These are phyloP conservation scores for Tenebrio molitor DNA, from an alignment of 1,140 invertebrate species.

Conservation along the genomic window DNA sequence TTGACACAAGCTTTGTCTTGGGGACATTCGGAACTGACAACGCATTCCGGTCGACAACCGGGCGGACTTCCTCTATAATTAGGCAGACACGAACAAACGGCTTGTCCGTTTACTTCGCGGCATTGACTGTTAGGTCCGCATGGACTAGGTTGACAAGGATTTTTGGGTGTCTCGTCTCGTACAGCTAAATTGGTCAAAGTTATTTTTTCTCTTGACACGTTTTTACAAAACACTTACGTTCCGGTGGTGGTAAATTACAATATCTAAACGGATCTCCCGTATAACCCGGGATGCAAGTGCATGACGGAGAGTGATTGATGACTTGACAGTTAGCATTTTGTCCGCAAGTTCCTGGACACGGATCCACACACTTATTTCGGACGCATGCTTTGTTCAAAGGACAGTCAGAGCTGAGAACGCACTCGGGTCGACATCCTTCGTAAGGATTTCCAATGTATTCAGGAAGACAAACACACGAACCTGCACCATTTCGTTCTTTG, in stretches of 20 bases:
- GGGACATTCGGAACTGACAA: conserved; percentile 82
- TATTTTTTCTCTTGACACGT: background rate
- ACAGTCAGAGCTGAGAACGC: conserved; percentile 78
- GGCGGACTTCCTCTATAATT: conserved; percentile 83
- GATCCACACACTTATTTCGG: conserved; percentile 78
- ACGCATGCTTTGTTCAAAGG: conserved; percentile 76
- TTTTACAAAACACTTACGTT: conserved; percentile 65
- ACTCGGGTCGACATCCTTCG: conserved; percentile 79
- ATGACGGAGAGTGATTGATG: conserved; percentile 79
- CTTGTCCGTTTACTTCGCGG: conserved; percentile 76
- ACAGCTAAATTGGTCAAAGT: conserved; percentile 34
- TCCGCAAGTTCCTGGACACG: conserved; percentile 79
- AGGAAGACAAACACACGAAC: conserved; percentile 80
- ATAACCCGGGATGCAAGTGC: conserved; percentile 76
- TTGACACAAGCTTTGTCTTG: conserved; percentile 81
- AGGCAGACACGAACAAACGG: conserved; percentile 83
- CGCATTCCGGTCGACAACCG: conserved; percentile 83
- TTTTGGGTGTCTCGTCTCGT: conserved; percentile 67
- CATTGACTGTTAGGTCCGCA: conserved; percentile 87
- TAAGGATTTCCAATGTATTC: conserved; percentile 80
- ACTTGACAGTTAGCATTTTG: conserved; percentile 78
- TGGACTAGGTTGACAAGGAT: conserved; percentile 83
- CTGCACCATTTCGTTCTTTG: conserved; percentile 75
- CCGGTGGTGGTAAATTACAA: conserved; percentile 70
- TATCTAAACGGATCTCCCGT: conserved; percentile 79